These are phyloP conservation scores for Athrips mouffetella DNA, from an alignment of 2,888 invertebrate genomes.

Conservation along the genomic window DNA sequence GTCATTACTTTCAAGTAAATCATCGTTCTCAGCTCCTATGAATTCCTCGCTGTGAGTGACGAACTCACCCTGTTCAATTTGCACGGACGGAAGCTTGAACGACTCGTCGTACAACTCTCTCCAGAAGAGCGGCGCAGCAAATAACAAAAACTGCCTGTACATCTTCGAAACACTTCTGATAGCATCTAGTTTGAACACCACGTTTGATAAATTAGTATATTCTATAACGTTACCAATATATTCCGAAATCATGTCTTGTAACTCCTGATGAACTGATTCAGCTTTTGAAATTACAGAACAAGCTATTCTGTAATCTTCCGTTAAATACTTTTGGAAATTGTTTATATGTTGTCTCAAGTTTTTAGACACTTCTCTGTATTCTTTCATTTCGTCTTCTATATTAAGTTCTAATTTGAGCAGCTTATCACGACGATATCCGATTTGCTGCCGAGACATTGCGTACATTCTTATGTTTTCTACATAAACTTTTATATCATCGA, in stretches of 20 bases:
- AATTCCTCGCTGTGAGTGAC: slow-evolving; percentile 41
- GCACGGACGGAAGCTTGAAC: slow-evolving; percentile 54
- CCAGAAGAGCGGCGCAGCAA: slow-evolving; percentile 66
- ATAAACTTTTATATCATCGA: slow-evolving; percentile 79
- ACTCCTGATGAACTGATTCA: slow-evolving; percentile 52
- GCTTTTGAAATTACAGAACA: slow-evolving; percentile 52
- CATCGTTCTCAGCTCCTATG: slow-evolving; percentile 58
- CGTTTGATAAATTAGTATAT: too few species aligned
- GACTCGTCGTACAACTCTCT: slow-evolving; percentile 60
- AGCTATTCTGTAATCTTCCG: slow-evolving; percentile 68
- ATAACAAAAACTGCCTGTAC: slow-evolving; percentile 62
- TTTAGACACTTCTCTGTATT: slow-evolving; percentile 45
- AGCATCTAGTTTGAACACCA: slow-evolving; percentile 65
- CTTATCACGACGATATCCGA: slow-evolving; percentile 64
- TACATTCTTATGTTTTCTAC: slow-evolving; percentile 72
- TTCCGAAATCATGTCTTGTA: slow-evolving; percentile 54
- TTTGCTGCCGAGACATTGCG: slow-evolving; percentile 70
- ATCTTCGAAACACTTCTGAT: slow-evolving; percentile 59
- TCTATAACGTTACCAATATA: slow-evolving; percentile 54
- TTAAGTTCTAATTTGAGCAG: slow-evolving; percentile 58
- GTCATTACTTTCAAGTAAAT: slow-evolving; percentile 60
- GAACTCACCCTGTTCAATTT: not conserved
- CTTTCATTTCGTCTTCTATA: slow-evolving; percentile 48
- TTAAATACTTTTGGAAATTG: slow-evolving; percentile 66
- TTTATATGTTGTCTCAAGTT: slow-evolving; percentile 60